Evolutionary conservation across 2,888 invertebrate species (phyloP), one percentile per base, ranked within the genome.

Genomic region (Torymus auratus): DNA sequence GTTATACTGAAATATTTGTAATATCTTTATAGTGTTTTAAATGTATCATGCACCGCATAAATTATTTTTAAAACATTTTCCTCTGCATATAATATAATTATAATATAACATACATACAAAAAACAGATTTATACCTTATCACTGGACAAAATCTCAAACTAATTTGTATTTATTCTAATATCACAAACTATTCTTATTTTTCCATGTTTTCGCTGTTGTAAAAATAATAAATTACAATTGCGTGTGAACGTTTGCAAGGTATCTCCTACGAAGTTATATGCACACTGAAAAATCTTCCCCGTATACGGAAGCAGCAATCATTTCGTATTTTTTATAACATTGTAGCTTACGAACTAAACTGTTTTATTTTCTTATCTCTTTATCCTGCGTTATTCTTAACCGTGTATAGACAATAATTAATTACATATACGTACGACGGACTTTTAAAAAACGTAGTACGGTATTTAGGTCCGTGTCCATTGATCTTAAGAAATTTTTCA

Each of bases 141-240:
- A 77, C 68, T 76, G 77, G 77, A 81, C 58, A 73, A 73, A 77
- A 77, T 58, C 72, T 62, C 62, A 77, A 77, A 79, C 68, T 79
- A 78, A 71, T 61, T 23, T 74, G 50, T 67, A 71, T 80, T 67
- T 81, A 72, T 71, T 55, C 78, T 82, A 82, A 82, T 82, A 82
- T 82, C 82, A 82, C 82, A 82, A 82, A 82, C 82, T 82, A 82
- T 78, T 62, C 62, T 74, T 74, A 73, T 69, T 74, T 58, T 60
- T 70, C 65, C 53, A 60, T 53, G 64, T 73, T 52, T 60, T 70
- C 70, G 60, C 65, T 53, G 64, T 73, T 52, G 58, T 72, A 77
- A 81, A 70, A 81, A 81, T 73, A 60, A 81, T 81, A 76, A 77
- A 68, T 68, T 72, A 77, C 58, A 77, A 13, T 67, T 62, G 62